Evolutionary conservation across 2,888 invertebrate species (phyloP), one percentile per base, ranked within the genome.

Genomic region (Agonopterix alstromeriana): DNA sequence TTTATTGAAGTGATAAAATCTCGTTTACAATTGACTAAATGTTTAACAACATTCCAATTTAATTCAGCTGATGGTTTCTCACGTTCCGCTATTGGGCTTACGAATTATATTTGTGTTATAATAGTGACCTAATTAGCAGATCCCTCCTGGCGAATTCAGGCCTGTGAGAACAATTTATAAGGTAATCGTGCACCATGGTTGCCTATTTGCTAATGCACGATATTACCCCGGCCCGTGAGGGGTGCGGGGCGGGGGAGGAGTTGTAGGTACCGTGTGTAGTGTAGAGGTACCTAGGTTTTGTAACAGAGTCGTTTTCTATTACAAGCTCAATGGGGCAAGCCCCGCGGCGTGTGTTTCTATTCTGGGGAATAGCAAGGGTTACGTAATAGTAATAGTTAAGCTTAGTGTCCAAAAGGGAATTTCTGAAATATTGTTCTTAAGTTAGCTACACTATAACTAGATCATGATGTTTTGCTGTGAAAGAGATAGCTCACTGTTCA

Each of bases 271-370:
- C 41, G 40, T 46, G 47, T 44, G 44, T 46, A 45, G 48, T 47
- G 46, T 50, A 50, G 54, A 48, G 51, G 40, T 49, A 48, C 53
- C 56, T 52, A 27, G 27, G 67, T 78, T 74, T 78, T 65, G 79
- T 67, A 80, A 63, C 51, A 73, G 56, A 65, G 70, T 67, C 60
- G 67, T 68, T 70, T 74, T 65, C 74, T 56, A 68, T 73, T 69
- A 71, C 65, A 64, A 63, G 65, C 70, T 66, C 69, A 78, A 77
- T 75, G 80, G 73, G 75, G 77, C 73, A 74, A 71, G 70, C 72
- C 83, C 69, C 61, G 68, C 71, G 84, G 81, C 74, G 57, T 70
- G 65, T 65, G 70, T 70, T 73, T 67, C 73, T 74, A 70, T 79
- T 78, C 74, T 75, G 66, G 73, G 79, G 77, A 77, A 72, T 60